A percentile compares a stretch with the other conserved stretches of the same genome.
Evolutionary conservation across 2,113 vertebrate genomes (phyloP).

Genomic region (Vicugna pacos): DNA sequence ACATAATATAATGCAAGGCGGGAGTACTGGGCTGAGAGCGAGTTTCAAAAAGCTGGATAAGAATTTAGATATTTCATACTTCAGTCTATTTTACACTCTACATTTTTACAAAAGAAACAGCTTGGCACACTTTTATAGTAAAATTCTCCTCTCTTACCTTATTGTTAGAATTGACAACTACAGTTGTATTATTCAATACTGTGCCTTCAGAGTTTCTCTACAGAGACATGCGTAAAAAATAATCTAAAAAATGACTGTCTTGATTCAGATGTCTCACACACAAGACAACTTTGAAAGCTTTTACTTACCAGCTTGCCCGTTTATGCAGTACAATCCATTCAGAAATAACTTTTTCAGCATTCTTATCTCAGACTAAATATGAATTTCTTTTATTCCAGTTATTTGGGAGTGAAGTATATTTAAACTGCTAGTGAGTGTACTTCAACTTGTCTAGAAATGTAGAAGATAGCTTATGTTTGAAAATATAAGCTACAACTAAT

Average conservation of each 20-base stretch:
- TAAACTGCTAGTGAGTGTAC: neutral
- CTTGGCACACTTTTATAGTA: neutral
- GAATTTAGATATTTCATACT: neutral
- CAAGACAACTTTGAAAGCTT: neutral
- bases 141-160: neutral
- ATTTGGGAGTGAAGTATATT: neutral
- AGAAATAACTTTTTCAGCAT: neutral
- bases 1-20: neutral
- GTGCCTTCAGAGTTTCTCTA: neutral
- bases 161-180: neutral
- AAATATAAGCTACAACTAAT: neutral
- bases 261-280: neutral
- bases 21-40: neutral
- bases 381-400: neutral
- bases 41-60: neutral
- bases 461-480: neutral
- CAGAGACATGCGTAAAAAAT: neutral
- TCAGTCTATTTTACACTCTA: neutral
- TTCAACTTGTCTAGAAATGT: neutral
- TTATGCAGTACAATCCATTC: neutral
- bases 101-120: neutral
- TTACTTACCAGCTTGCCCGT: neutral
- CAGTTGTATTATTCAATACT: neutral
- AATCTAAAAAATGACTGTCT: neutral
- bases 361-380: neutral